Evolutionary conservation across 2,888 invertebrate species (phyloP), one percentile per base, ranked within the genome.

Genomic region (Pristionchus exspectatus): DNA sequence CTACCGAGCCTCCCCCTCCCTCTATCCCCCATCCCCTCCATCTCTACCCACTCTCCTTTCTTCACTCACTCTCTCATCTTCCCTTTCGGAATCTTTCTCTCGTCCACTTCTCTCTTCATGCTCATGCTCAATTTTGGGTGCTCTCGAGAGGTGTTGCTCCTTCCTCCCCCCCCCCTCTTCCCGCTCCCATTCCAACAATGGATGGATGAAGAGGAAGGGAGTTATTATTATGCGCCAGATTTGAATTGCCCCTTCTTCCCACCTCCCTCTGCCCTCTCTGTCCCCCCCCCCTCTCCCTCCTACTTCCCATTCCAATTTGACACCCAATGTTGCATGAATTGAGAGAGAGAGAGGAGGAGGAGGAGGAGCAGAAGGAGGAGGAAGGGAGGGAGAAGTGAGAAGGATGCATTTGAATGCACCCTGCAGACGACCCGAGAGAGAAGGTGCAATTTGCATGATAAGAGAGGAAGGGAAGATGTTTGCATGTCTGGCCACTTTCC

Each of bases 171-270:
- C 44, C 33, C 24, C 54, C 30, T 83, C 83, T 18, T 83, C 83
- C 83, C n/a, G 16, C 74, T 38, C 74, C 30, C 69, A 30, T 83
- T 83, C 38, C n/a, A 54, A 83, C 83, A 83, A 83, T 83, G n/a
- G 56, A 54, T 81, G 24, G 50, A 24, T 33, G 30, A 72, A 72
- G 38, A 69, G 74, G 74, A 74, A 38, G 74, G 21, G 74, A 74
- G 74, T 74, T 74, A 74, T 74, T 74, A 74, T 74, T 74, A 74
- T 74, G 74, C 74, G 74, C 27, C 38, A 74, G 74, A 74, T 74
- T 74, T 74, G 74, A 74, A 74, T 74, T 74, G 74, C 38, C 74
- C 38, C 38, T 5, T 38, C 74, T 33, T 74, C 27, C 2, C 74
- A 21, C 59, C 59, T 59, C 74, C 21, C 74, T 33, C 74, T 74